phyloP scores from a whole-genome alignment of 2,797 vertebrate genomes.

The Neosilurus hyrtlii region DNA sequence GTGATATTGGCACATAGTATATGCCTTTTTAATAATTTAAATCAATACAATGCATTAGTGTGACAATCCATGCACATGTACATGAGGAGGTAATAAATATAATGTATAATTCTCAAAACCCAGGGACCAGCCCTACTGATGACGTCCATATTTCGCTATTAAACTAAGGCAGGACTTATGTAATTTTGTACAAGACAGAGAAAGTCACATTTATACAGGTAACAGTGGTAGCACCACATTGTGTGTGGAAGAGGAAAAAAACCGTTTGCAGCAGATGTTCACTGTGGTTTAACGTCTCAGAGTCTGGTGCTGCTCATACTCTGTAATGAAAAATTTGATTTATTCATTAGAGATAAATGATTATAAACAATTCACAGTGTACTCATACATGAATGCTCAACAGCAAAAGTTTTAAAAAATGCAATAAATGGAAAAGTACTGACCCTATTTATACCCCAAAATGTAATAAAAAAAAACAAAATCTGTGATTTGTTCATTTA shows the following conservation, averaged over 20 bases:
- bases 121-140: slow-evolving; percentile 29
- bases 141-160: neutral
- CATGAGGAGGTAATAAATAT: neutral
- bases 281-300: slow-evolving; percentile 46
- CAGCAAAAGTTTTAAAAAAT: neutral
- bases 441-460: no score
- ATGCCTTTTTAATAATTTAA: neutral
- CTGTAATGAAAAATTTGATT: slow-evolving; percentile 64
- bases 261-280: neutral
- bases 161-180: neutral
- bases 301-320: slow-evolving; percentile 65
- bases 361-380: neutral
- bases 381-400: neutral
- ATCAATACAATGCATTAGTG: neutral
- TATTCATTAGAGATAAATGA: neutral
- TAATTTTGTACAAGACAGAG: neutral
- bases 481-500: no score
- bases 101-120: slow-evolving; percentile 3
- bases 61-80: neutral
- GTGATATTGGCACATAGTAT: no score
- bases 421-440: neutral
- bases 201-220: neutral
- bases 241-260: neutral
- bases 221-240: neutral
- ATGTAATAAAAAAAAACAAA: no score